Percentiles rank a stretch among this genome's conserved stretches.
Conservation (phyloP, 2,113 vertebrate genomes). For the Dissostichus mawsoni region DNA sequence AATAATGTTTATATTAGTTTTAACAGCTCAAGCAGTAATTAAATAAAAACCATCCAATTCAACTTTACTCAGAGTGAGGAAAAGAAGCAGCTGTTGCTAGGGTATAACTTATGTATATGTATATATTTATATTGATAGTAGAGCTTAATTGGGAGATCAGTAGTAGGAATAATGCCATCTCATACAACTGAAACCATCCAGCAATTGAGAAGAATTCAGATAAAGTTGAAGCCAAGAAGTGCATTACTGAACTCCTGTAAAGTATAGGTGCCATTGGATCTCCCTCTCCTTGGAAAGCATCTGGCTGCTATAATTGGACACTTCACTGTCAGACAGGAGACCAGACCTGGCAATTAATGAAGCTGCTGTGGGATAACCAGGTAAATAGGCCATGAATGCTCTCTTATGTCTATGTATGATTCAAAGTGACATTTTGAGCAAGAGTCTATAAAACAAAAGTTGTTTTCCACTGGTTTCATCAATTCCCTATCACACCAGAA, state of each 20-base stretch:
- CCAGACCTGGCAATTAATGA: conserved; percentile 31
- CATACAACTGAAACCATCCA: conserved; percentile 11
- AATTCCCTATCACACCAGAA: neutral
- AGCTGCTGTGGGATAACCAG: conserved; percentile 17
- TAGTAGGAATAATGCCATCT: neutral
- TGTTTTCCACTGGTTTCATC: neutral
- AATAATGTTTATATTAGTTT: no score
- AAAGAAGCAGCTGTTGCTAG: conserved; percentile 5
- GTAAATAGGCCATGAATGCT: neutral
- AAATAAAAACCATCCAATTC: neutral
- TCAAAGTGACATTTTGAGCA: neutral
- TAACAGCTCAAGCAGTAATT: no score
- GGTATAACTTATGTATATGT: neutral
- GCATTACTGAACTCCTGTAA: conserved; percentile 9
- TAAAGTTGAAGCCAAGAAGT: conserved; percentile 35
- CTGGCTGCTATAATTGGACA: conserved; percentile 46
- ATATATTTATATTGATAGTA: neutral
- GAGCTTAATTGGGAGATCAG: neutral
- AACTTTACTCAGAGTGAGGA: neutral
- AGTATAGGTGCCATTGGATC: conserved; percentile 3
- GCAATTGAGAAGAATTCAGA: conserved; percentile 14
- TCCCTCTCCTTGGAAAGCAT: conserved; percentile 33
- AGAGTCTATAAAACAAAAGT: neutral
- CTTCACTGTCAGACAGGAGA: conserved; percentile 3
- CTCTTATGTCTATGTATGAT: no score